A percentile compares a stretch with the other conserved stretches of the same genome.
Evolutionary conservation across 2,888 invertebrate species (phyloP).

Genomic region (Drosophila ustulata): DNA sequence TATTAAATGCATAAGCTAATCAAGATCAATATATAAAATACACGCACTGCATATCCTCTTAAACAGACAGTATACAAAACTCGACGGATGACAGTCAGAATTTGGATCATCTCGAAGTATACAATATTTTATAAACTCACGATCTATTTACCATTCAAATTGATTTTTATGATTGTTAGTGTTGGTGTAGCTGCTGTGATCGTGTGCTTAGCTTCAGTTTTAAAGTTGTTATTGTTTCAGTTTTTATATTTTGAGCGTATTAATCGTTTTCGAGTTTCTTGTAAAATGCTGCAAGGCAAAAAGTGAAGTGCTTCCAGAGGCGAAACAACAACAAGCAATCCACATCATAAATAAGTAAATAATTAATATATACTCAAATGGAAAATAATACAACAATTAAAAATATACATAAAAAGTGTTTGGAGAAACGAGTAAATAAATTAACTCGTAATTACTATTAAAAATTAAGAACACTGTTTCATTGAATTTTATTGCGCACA

Average conservation of each 20-base stretch:
- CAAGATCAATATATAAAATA: conserved; percentile 52
- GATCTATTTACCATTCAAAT: conserved; percentile 59
- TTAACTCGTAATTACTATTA: conserved; percentile 50
- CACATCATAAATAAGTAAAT: conserved; percentile 28
- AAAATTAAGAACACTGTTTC: conserved; percentile 65
- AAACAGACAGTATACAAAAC: conserved; percentile 20
- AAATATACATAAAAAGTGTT: conserved; percentile 40
- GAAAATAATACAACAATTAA: conserved; percentile 39
- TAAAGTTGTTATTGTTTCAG: conserved; percentile 43
- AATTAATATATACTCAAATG: conserved; percentile 47
- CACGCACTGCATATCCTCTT: conserved; percentile 61
- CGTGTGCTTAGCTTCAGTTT: conserved; percentile 42
- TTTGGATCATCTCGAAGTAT: conserved; percentile 7
- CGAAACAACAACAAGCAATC: conserved; percentile 16
- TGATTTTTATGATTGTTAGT: conserved; percentile 46
- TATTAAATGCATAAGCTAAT: conserved; percentile 61
- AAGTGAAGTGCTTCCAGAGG: conserved; percentile 42
- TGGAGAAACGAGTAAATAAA: conserved; percentile 51
- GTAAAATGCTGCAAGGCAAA: conserved; percentile 35
- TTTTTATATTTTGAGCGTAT: conserved; percentile 45
- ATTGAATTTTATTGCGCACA: conserved; percentile 63
- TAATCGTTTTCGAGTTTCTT: conserved; percentile 54
- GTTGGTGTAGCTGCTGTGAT: conserved; percentile 19
- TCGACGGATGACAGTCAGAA: not conserved
- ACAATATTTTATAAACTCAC: conserved; percentile 51